Evolutionary conservation across 1,140 invertebrate species (phyloP), one percentile per base, ranked within the genome.

Genomic region (Bombus cullumanus): DNA sequence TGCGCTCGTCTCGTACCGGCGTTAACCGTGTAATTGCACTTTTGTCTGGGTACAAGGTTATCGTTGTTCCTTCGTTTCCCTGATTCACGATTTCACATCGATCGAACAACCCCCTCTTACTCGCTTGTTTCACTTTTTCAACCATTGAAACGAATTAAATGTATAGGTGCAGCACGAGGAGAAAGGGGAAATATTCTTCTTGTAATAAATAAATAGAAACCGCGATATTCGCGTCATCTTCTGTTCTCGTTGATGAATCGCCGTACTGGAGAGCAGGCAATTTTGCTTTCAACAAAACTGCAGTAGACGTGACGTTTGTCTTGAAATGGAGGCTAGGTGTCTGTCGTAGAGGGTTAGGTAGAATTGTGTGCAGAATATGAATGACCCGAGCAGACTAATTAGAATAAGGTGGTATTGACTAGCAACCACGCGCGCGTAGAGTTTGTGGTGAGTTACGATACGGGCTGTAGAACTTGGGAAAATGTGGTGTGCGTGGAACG

Each of bases 11-110:
- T 76, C 82, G 76, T 79, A 76, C 53, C 39, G 53, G 15, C 39
- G 66, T 57, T 62, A 41, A 84, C 8, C 72, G 81, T 83, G 81
- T 83, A 83, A 84, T 79, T 84, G 43, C 53, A 71, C 37, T 79
- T 84, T 69, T 81, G 83, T 81, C 37, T 34, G 15, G 28, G 3
- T 22, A 8, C 18, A 31, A 39, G n/a, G 41, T 47, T 43, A 41
- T 22, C 41, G n/a, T 25, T 28, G 31, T 73, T 37, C 13, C 39
- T 41, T 28, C 53, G 2, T 13, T 73, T 28, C 31, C 25, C 34
- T 25, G 28, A 18, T 47, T 37, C 31, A 53, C 80, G 41, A 62
- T 34, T 15, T 43, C 69, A 3, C 6, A 15, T 41, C 69, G 4
- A 41, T 69, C 37, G 1, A 34, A 2, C 8, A 37, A 2, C 13